Conservation (phyloP, 2,797 vertebrate genomes). For the Schizopygopsis pylzovi region DNA sequence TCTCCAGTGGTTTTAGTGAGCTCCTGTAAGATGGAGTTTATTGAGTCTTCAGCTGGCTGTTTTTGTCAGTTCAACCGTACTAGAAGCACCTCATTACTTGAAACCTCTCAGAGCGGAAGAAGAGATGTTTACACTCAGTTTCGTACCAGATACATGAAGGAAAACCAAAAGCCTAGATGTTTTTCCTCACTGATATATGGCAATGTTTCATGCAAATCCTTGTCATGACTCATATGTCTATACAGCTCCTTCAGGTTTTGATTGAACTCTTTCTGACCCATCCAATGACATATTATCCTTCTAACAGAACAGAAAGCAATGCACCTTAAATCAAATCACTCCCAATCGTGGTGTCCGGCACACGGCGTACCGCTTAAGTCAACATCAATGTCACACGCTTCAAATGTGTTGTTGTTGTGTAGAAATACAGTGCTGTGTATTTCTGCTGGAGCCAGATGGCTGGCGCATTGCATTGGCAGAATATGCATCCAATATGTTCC, state of each 20-base stretch:
- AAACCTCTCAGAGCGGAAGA: not conserved
- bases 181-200: not conserved
- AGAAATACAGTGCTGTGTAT: constrained; percentile 8
- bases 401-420: constrained; percentile 11
- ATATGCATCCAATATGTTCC: constrained; percentile 51
- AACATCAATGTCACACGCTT: constrained; percentile 19
- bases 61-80: constrained; percentile 5
- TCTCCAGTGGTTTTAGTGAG: not conserved
- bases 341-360: not conserved
- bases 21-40: constrained; percentile 11
- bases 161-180: constrained; percentile 1
- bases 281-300: not conserved
- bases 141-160: not conserved
- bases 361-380: not conserved
- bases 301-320: not conserved
- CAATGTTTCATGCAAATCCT: not conserved
- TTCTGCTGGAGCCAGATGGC: constrained; percentile 38
- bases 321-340: not conserved
- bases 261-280: constrained; percentile 4
- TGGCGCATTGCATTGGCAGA: constrained; percentile 41
- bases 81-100: not conserved
- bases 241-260: not conserved
- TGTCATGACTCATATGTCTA: not conserved
- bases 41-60: constrained; percentile 7
- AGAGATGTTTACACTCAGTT: constrained; percentile 10